These are phyloP conservation scores for Synanthedon formicaeformis DNA, from an alignment of 2,888 invertebrate genomes.

Conservation along the genomic window DNA sequence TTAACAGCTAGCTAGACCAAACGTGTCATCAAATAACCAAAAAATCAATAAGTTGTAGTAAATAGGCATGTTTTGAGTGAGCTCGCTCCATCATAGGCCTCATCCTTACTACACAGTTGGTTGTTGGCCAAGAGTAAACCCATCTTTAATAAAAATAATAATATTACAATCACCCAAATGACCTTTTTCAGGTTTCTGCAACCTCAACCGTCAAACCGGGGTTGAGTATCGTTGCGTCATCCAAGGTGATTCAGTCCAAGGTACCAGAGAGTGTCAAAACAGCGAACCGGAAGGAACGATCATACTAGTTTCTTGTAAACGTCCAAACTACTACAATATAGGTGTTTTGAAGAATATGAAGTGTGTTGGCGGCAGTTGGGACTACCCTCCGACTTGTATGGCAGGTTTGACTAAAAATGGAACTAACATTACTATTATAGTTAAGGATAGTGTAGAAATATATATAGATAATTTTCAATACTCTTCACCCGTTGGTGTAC, in stretches of 20 bases:
- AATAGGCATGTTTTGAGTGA: too few species aligned
- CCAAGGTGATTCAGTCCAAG: constrained; percentile 11
- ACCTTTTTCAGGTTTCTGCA: constrained; percentile 25
- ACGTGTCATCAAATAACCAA: too few species aligned
- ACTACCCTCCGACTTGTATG: constrained; percentile 25
- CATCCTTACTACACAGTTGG: too few species aligned
- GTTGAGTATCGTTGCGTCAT: constrained; percentile 29
- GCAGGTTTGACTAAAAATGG: constrained; percentile 39
- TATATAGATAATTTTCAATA: constrained; percentile 16
- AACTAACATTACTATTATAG: constrained; percentile 32
- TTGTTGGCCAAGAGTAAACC: too few species aligned
- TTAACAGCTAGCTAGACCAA: too few species aligned
- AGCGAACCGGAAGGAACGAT: constrained; percentile 28
- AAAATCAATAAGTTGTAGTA: too few species aligned
- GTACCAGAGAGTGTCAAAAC: constrained; percentile 19
- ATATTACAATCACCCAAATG: too few species aligned
- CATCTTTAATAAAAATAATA: too few species aligned
- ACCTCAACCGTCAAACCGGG: constrained; percentile 22
- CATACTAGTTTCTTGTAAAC: constrained; percentile 25
- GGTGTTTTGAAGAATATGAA: constrained; percentile 21
- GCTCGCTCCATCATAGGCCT: too few species aligned
- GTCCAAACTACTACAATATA: constrained; percentile 33
- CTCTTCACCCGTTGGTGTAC: not conserved
- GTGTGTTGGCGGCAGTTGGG: constrained; percentile 35
- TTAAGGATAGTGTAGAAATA: constrained; percentile 30